Conservation (phyloP, 2,888 invertebrate species). For the Molanna angustata region DNA sequence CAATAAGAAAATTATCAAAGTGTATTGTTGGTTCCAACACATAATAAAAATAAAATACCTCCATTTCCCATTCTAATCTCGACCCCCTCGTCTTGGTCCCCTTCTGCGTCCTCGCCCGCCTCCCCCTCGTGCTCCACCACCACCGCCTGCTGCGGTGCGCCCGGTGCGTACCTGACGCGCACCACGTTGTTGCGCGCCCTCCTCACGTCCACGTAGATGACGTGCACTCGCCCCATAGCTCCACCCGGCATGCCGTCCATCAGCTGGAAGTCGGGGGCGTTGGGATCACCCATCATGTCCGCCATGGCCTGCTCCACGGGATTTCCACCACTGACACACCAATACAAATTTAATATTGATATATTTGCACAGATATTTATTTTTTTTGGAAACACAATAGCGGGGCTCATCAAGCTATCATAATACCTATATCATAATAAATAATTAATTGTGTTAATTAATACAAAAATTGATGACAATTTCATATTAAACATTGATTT, state of each 20-base stretch:
- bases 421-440: no score
- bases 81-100: background rate
- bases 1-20: no score
- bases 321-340: background rate
- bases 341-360: background rate
- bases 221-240: slow-evolving; percentile 33
- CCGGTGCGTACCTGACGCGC: slow-evolving; percentile 32
- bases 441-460: no score
- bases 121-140: background rate
- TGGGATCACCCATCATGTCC: background rate
- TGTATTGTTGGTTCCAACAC: no score
- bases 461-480: no score
- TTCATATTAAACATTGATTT: no score
- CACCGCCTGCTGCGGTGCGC: slow-evolving; percentile 8
- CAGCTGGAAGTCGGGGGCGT: no score
- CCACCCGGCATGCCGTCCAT: background rate
- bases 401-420: no score
- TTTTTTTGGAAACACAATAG: no score
- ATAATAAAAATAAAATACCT: no score
- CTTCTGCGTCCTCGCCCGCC: background rate
- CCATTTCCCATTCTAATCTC: no score
- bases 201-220: slow-evolving; percentile 41
- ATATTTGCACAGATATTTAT: background rate
- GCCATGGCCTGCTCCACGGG: background rate
- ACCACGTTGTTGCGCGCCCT: slow-evolving; percentile 37